Conservation (phyloP, 1,140 invertebrate genomes). For the Euura saliciscinereae region DNA sequence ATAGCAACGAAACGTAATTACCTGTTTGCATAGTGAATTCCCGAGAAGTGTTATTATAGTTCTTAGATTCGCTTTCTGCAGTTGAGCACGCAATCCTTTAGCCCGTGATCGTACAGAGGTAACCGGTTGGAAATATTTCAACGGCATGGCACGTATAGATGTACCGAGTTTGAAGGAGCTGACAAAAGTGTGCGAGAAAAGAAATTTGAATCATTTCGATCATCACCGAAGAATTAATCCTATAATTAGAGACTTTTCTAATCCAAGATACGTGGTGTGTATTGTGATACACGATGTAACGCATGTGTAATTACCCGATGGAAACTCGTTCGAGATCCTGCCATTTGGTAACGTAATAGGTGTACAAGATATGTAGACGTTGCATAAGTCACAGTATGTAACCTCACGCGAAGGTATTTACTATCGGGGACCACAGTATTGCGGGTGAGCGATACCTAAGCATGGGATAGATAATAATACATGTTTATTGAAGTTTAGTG, state of each 20-base stretch:
- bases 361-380: not conserved
- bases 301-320: not conserved
- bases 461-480: not conserved
- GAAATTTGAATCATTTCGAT: too few species aligned
- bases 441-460: not conserved
- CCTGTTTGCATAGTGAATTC: not conserved
- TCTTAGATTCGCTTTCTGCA: not conserved
- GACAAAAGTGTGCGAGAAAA: too few species aligned
- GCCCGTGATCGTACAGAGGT: too few species aligned
- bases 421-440: not conserved
- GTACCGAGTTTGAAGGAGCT: too few species aligned
- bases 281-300: not conserved
- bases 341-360: not conserved
- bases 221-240: too few species aligned
- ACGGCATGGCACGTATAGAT: not conserved
- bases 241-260: too few species aligned
- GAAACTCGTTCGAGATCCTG: not conserved
- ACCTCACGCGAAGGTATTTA: not conserved
- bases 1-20: not conserved
- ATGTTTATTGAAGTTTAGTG: constrained; percentile 5
- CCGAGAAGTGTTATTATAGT: not conserved
- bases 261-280: too few species aligned
- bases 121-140: not conserved
- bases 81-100: not conserved
- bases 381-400: not conserved